Evolutionary conservation across 1,140 invertebrate genomes (phyloP), one percentile per base, ranked within the genome.

Genomic region (Eubasilissa regina): DNA sequence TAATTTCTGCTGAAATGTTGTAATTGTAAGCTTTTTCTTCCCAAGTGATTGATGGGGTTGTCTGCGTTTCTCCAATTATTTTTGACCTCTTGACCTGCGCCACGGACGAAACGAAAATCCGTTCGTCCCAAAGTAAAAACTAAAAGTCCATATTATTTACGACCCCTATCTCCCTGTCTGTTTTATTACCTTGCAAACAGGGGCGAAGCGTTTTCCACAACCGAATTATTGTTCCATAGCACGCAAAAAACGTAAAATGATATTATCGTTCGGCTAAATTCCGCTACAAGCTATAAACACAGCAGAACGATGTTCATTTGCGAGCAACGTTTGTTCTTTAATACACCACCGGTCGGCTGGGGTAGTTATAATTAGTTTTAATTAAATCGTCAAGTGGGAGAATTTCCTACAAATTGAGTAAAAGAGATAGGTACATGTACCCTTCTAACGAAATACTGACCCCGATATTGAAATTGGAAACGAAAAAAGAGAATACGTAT

Each of bases 141-240:
- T n/a, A 47, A 44, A 66, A 17, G 62, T 66, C 25, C 68, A 53
- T 25, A 53, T 72, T 72, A 72, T 72, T 72, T 72, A 72, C 48
- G 45, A 53, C 17, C 68, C 19, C 68, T 72, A 72, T 72, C 68
- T 72, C 35, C 35, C 68, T 72, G 68, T 72, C 68, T 17, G 21
- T 53, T 72, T 72, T 72, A 72, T 72, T 72, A 72, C 68, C 68
- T 53, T 25, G 68, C 68, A 72, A 72, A 72, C 48, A 72, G 68
- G 25, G 48, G 68, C 68, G 68, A 72, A 72, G 68, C 68, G 48
- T 15, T 72, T 53, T 17, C n/a, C 68, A 72, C 68, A 13, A 19
- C 68, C 68, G 48, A 72, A 72, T 72, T 53, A 72, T 72, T 19
- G 68, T 72, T 53, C 45, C 68, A 72, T 72, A 47, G 51, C 68